Percentiles rank a stretch among this genome's conserved stretches.
Conservation (phyloP, 1,140 invertebrate genomes). For the Drosophila chauvacae region DNA sequence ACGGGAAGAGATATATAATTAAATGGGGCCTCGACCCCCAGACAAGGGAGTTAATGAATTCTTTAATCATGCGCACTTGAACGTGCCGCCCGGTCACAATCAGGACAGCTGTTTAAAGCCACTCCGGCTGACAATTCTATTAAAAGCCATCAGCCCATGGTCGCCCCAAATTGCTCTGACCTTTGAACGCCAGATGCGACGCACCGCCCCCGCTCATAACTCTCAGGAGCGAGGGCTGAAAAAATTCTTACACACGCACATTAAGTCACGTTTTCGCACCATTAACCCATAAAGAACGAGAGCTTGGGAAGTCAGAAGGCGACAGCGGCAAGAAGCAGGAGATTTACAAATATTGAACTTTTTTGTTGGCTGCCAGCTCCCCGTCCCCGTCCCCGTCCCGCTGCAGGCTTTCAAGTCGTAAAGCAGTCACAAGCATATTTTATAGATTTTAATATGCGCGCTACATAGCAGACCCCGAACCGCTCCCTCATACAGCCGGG, state of each 20-base stretch:
- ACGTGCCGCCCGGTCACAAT: neutral
- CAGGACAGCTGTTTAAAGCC: constrained; percentile 10
- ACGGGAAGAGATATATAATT: constrained; percentile 66
- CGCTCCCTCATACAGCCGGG: constrained; percentile 3
- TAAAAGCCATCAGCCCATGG: constrained; percentile 70
- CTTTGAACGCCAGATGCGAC: constrained; percentile 78
- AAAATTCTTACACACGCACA: constrained; percentile 79
- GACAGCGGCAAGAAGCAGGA: constrained; percentile 32
- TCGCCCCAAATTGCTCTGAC: constrained; percentile 81
- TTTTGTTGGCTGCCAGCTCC: constrained; percentile 49
- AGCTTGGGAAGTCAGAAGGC: constrained; percentile 21
- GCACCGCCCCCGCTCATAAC: constrained; percentile 55
- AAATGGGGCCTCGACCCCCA: constrained; percentile 59
- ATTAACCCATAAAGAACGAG: constrained; percentile 84
- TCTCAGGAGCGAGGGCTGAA: constrained; percentile 48
- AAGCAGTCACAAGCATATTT: constrained; percentile 81
- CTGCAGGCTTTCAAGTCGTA: constrained; percentile 77
- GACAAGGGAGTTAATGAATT: constrained; percentile 75
- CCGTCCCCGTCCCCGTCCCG: constrained; percentile 43
- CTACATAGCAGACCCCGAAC: constrained; percentile 56
- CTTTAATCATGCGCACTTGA: constrained; percentile 51
- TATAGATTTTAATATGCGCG: constrained; percentile 83
- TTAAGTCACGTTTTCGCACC: constrained; percentile 85
- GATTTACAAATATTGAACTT: constrained; percentile 84
- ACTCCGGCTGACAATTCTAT: constrained; percentile 75